These are phyloP conservation scores for Pardosa pseudoannulata DNA, from an alignment of 2,888 invertebrate species.

Conservation along the genomic window DNA sequence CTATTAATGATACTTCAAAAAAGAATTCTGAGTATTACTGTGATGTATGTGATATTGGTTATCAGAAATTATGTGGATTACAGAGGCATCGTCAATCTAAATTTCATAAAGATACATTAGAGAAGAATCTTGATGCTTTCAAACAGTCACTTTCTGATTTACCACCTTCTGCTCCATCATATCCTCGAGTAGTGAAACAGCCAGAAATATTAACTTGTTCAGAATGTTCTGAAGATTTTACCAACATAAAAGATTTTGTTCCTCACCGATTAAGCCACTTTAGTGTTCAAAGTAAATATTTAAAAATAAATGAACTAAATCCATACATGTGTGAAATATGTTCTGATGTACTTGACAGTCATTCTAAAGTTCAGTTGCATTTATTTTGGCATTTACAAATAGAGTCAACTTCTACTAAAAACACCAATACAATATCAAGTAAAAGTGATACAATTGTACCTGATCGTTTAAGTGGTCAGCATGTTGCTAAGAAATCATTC, in stretches of 20 bases:
- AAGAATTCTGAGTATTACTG: conserved; percentile 42
- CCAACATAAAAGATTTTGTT: conserved; percentile 50
- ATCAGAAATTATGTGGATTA: conserved; percentile 44
- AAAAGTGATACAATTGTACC: conserved; percentile 33
- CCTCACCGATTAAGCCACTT: conserved; percentile 66
- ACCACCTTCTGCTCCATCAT: conserved; percentile 25
- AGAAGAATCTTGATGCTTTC: conserved; percentile 39
- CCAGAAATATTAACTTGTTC: conserved; percentile 46
- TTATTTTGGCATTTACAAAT: conserved; percentile 65
- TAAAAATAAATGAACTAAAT: conserved; percentile 44
- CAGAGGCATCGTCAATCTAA: conserved; percentile 53
- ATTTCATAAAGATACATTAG: conserved; percentile 34
- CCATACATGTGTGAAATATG: conserved; percentile 64
- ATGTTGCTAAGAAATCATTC: conserved; percentile 64
- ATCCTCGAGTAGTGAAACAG: neutral
- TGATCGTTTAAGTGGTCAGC: conserved; percentile 50
- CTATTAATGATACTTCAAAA: neutral
- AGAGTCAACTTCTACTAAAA: conserved; percentile 34
- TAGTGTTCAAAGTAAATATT: conserved; percentile 32
- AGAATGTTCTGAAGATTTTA: conserved; percentile 55
- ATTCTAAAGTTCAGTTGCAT: conserved; percentile 54
- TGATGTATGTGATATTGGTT: conserved; percentile 51
- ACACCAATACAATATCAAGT: neutral
- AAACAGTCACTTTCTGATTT: conserved; percentile 28
- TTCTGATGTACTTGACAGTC: conserved; percentile 42